Base-by-base conservation (phyloP, 2,888 invertebrate species). In the Callyntrura guangdongensis region DNA sequence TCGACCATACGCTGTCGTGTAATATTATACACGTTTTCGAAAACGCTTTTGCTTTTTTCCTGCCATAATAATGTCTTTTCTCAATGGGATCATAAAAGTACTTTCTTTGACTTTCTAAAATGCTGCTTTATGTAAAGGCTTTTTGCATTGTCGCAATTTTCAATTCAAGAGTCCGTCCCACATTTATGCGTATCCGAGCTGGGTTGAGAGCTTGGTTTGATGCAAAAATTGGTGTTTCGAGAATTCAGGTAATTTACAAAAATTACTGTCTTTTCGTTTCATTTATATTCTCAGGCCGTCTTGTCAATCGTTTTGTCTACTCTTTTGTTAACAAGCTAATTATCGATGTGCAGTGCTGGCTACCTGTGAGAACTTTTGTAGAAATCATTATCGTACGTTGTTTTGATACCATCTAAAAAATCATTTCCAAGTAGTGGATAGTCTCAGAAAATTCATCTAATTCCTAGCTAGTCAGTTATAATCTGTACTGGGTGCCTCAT, bases 161-260 rank as follows among this genome's bases (percentile, higher is more conserved):
- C 83, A 86, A 61, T 25, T 92, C 91, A 64, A 89, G 93, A 45
- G 72, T 94, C 47, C 93, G 94, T 61, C 93, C 93, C n/a, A 92
- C 93, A 6, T 56, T 94, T 14, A 90, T 85, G 53, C 90, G 91
- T 22, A 67, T 93, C 9, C 89, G 93, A 0, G 59, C 92, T 27
- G 93, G 92, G 8, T 86, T 93, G 64, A 89, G 94, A 92, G 90
- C 93, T 92, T 94, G 94, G 93, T 93, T 94, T 93, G 95, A 95
- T 89, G 94, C 94, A 81, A 91, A 92, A 92, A 94, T 95, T 92
- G 93, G 95, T 69, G 94, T 95, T 94, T 93, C 93, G 79, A 94
- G 95, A 94, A 94, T 95, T 59, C 94, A 95, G 95, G 95, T 95
- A 94, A 61, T 14, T 84, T 91, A 12, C 45, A 88, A 22, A 22